These are phyloP conservation scores for Adelognathus sp. DNA, from an alignment of 2,888 invertebrate genomes.

Conservation along the genomic window DNA sequence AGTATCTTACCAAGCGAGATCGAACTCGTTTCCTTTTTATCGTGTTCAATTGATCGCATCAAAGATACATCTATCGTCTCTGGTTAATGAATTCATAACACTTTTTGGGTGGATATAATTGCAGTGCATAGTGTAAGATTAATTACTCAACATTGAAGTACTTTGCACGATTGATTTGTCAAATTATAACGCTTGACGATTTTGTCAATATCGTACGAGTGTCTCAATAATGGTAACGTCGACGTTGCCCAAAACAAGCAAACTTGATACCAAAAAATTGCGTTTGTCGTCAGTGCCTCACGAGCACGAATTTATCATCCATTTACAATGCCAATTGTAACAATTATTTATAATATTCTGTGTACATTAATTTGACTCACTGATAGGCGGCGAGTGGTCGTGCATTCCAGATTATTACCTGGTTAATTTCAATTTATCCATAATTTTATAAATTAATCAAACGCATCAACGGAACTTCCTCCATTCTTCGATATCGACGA, in stretches of 20 bases:
- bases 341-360: neutral
- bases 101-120: neutral
- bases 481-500: slow-evolving; percentile 58
- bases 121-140: neutral
- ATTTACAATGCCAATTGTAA: neutral
- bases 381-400: neutral
- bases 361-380: slow-evolving; percentile 12
- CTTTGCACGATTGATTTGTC: neutral
- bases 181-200: neutral
- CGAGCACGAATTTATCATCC: slow-evolving; percentile 33
- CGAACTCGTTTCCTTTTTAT: neutral
- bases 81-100: neutral
- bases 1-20: neutral
- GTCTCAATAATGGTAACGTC: neutral
- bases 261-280: neutral
- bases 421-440: neutral
- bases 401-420: neutral
- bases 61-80: neutral
- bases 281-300: neutral
- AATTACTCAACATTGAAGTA: neutral
- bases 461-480: slow-evolving; percentile 17
- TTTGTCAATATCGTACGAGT: neutral
- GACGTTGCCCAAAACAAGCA: neutral
- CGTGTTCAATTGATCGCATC: neutral
- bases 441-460: neutral